These are phyloP conservation scores for Apteryx owenii DNA, from an alignment of 2,113 vertebrate genomes.

Conservation along the genomic window DNA sequence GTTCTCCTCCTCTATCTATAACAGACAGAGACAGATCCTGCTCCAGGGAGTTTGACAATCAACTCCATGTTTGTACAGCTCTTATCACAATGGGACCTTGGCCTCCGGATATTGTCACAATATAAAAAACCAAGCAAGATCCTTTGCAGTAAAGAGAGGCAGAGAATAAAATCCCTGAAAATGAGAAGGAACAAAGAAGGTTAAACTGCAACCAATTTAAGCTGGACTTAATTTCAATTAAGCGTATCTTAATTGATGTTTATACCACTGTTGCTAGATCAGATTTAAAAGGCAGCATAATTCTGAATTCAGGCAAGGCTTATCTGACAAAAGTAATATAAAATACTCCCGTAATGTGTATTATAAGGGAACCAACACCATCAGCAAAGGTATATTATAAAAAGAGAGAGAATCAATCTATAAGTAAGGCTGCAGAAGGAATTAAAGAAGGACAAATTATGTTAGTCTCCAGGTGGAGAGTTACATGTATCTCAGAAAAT, in stretches of 20 bases:
- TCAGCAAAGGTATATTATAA: neutral
- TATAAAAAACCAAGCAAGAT: neutral
- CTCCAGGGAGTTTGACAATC: neutral
- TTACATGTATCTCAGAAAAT: neutral
- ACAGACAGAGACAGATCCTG: neutral
- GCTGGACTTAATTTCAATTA: neutral
- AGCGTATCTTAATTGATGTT: neutral
- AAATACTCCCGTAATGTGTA: neutral
- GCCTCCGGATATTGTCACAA: neutral
- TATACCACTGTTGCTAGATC: neutral
- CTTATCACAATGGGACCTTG: neutral
- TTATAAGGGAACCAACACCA: neutral
- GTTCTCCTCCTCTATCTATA: neutral
- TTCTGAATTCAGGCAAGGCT: neutral
- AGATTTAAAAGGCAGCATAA: neutral
- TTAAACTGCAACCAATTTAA: neutral
- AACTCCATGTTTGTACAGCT: neutral
- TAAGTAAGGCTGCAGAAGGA: neutral
- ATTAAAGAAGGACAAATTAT: slow-evolving; percentile 8
- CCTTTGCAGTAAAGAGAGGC: too few species aligned
- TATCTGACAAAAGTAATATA: neutral
- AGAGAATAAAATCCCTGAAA: neutral
- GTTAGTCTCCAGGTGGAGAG: neutral
- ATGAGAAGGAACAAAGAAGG: neutral
- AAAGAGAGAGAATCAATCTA: neutral